Base-by-base conservation (phyloP, 2,888 invertebrate genomes). In the Eupeodes luniger region DNA sequence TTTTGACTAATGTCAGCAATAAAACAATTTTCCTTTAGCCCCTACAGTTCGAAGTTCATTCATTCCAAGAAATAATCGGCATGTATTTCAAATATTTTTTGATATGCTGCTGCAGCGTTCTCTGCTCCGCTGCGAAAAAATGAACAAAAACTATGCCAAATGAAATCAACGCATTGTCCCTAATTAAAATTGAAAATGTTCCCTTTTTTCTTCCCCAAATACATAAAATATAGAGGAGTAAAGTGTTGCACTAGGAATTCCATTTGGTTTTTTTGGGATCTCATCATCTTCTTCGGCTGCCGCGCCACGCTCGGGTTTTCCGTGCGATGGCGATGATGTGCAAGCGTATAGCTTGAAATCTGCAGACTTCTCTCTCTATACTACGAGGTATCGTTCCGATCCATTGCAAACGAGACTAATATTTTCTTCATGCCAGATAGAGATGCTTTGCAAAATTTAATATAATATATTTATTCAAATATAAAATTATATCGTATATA, bases 341-440 rank as follows among this genome's bases (percentile, higher is more conserved):
- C 49, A 10, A 49, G 34, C 36, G 49, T 16, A 19, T 19, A 47
- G 44, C 59, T 53, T 7, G 72, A 77, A 75, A 77, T 86, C 81
- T 83, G 84, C 74, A 77, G 84, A 80, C 87, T 40, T 27, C 27
- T 27, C 1, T 19, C 27, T 3, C 27, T 27, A 10, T 1, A 78
- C 53, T 67, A 72, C 81, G 78, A 74, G 78, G 75, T 88, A 78
- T 87, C 87, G 90, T 90, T 90, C 87, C 90, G 90, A 90, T 90
- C 90, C 90, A 90, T 90, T 90, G 89, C 89, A 79, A 75, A 90
- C 83, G 89, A 90, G 90, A 90, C 89, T 89, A 89, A 90, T 90
- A 90, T 90, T 89, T 90, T 84, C 83, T 89, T 85, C 77, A 78
- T 85, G 80, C 75, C 82, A 79, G 83, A 81, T 76, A 88, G 85